phyloP scores from a whole-genome alignment of 2,113 vertebrate genomes.

The Empidonax traillii region DNA sequence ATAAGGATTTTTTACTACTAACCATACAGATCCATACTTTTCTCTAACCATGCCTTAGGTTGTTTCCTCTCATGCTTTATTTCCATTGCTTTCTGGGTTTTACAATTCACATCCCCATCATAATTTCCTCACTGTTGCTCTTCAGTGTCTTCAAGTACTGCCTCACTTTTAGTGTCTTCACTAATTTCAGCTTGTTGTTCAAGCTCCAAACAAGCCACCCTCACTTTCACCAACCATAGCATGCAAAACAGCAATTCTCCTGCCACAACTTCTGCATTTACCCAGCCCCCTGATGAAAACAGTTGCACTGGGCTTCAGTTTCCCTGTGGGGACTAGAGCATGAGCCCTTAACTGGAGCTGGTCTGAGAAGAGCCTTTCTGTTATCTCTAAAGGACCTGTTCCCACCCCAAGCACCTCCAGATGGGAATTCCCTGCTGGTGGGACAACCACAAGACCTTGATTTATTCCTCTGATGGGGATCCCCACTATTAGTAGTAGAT shows the following conservation, averaged over 20 bases:
- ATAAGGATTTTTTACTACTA: neutral
- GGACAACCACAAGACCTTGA: neutral
- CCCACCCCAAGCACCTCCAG: neutral
- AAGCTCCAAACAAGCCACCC: neutral
- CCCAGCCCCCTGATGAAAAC: fast-evolving
- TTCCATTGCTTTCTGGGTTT: neutral
- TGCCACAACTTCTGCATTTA: neutral
- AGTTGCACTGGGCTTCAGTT: neutral
- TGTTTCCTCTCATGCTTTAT: neutral
- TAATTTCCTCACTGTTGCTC: neutral
- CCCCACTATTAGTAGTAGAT: neutral
- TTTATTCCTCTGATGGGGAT: neutral
- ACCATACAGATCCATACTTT: neutral
- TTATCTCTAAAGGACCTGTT: neutral
- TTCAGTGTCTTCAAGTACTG: neutral
- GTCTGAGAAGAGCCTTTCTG: neutral
- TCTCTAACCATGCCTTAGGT: neutral
- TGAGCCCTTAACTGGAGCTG: neutral
- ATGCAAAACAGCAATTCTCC: neutral
- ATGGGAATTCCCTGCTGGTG: neutral
- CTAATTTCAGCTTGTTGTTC: neutral
- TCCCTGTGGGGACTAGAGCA: neutral
- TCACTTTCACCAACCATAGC: neutral
- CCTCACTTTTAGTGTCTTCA: neutral
- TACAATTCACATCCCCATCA: neutral